Conservation (phyloP, 2,888 invertebrate genomes). For the Taenaris catops region DNA sequence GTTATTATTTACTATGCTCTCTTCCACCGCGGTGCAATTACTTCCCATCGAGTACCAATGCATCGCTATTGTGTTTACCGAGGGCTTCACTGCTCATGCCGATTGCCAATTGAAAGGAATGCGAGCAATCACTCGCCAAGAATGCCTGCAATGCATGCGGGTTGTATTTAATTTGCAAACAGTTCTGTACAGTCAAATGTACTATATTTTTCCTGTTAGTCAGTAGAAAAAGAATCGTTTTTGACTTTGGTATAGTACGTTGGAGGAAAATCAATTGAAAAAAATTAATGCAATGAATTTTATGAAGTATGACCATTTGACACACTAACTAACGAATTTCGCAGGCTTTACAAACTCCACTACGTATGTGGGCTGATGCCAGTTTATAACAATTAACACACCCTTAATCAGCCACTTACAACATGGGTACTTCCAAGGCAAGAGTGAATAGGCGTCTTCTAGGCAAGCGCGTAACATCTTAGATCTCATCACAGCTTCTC, state of each 20-base stretch:
- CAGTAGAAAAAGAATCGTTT: no score
- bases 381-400: constrained; percentile 17
- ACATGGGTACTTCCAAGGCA: no score
- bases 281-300: no score
- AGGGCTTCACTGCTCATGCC: constrained; percentile 68
- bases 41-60: constrained; percentile 51
- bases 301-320: no score
- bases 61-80: constrained; percentile 69
- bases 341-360: constrained; percentile 23
- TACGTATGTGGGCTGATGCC: constrained; percentile 15
- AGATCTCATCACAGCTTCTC: no score
- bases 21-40: constrained; percentile 48
- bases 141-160: constrained; percentile 5
- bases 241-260: no score
- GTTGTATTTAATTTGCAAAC: constrained; percentile 10
- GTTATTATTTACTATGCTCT: constrained; percentile 61
- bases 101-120: constrained; percentile 61
- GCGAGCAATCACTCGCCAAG: constrained; percentile 27
- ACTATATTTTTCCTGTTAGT: neutral
- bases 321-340: constrained; percentile 33
- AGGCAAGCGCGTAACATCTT: no score
- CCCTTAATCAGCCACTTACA: constrained; percentile 8
- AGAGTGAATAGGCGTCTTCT: no score
- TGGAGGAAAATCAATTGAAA: no score
- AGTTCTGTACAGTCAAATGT: constrained; percentile 1